Conservation (phyloP, 2,888 invertebrate species). For the Melitaea athalia region DNA sequence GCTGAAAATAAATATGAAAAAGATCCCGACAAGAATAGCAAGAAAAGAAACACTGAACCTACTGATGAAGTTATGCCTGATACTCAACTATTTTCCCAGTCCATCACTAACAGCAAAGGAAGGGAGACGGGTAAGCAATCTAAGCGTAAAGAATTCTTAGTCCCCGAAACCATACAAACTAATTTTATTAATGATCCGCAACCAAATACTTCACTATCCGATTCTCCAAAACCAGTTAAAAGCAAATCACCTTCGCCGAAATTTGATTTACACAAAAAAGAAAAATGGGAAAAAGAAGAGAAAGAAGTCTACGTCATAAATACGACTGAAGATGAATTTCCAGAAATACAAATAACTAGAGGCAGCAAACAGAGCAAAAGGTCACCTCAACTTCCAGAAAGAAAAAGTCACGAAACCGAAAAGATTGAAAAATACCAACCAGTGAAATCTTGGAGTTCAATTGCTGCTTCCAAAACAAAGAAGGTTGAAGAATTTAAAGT, state of each 20-base stretch:
- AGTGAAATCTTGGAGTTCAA: slow-evolving; percentile 80
- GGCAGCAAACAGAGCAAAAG: slow-evolving; percentile 63
- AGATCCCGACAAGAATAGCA: slow-evolving; percentile 45
- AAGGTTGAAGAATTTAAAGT: slow-evolving; percentile 47
- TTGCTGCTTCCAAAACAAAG: slow-evolving; percentile 69
- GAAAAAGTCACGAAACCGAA: slow-evolving; percentile 45
- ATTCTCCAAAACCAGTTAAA: slow-evolving; percentile 58
- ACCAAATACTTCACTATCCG: slow-evolving; percentile 41
- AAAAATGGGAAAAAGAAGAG: slow-evolving; percentile 56
- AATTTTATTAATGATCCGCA: slow-evolving; percentile 29
- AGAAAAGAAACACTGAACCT: slow-evolving; percentile 43
- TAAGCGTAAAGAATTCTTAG: slow-evolving; percentile 27
- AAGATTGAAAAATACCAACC: slow-evolving; percentile 51
- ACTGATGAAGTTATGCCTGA: slow-evolving; percentile 24
- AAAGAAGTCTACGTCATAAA: slow-evolving; percentile 76
- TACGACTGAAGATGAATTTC: slow-evolving; percentile 72
- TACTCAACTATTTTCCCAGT: slow-evolving; percentile 15
- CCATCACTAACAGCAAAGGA: slow-evolving; percentile 14
- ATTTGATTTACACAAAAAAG: slow-evolving; percentile 56
- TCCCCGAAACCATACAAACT: slow-evolving; percentile 17
- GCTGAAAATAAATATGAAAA: slow-evolving; percentile 46
- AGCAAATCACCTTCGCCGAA: slow-evolving; percentile 64
- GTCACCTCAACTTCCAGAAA: slow-evolving; percentile 58
- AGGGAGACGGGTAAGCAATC: slow-evolving; percentile 20
- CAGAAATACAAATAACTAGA: slow-evolving; percentile 74